Conservation (phyloP, 2,888 invertebrate genomes). For the Pyrrhosoma nymphula region DNA sequence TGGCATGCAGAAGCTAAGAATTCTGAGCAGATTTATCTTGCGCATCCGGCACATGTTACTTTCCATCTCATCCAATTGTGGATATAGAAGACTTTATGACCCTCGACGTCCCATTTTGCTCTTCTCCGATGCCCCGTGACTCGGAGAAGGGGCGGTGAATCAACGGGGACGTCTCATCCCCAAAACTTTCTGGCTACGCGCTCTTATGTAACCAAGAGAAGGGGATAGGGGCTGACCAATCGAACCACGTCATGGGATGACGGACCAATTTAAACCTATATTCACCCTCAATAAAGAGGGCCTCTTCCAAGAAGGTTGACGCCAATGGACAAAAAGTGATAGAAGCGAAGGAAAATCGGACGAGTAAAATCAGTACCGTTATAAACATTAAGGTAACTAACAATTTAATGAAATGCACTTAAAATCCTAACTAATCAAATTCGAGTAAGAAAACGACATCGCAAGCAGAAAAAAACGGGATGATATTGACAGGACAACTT, state of each 20-base stretch:
- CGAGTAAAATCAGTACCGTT: neutral
- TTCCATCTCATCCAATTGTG: constrained; percentile 59
- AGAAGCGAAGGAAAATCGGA: neutral
- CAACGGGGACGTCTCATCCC: constrained; percentile 35
- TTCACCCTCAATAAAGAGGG: neutral
- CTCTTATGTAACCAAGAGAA: constrained; percentile 30
- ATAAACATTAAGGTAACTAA: neutral
- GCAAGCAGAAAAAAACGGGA: too few species aligned
- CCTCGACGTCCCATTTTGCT: constrained; percentile 46
- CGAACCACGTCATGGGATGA: neutral
- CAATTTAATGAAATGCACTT: too few species aligned
- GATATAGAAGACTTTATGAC: constrained; percentile 1
- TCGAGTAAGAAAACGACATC: too few species aligned
- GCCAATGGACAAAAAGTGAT: neutral
- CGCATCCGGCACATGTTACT: constrained; percentile 47
- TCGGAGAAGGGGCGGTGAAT: constrained; percentile 38
- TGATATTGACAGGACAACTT: too few species aligned
- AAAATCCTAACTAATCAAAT: too few species aligned
- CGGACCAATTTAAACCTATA: neutral
- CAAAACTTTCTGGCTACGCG: neutral
- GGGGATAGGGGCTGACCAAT: constrained; percentile 16
- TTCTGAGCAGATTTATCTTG: constrained; percentile 41
- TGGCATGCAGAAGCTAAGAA: constrained; percentile 15
- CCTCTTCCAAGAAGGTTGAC: neutral
- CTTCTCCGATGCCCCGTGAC: constrained; percentile 35